phyloP scores from a whole-genome alignment of 2,113 vertebrate species.

The Oreotrochilus melanogaster region DNA sequence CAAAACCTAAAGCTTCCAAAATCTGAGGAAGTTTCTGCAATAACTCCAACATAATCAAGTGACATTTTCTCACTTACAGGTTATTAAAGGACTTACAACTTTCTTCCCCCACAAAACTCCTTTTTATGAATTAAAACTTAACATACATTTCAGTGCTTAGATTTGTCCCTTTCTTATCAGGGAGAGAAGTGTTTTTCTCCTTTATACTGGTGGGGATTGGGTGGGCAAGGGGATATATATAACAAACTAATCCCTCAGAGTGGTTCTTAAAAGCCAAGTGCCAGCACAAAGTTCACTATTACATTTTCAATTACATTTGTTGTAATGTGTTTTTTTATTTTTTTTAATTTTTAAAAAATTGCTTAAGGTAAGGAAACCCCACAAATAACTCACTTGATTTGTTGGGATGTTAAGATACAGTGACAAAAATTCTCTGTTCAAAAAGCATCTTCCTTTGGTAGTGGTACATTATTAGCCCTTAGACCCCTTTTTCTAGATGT shows the following conservation, averaged over 20 bases:
- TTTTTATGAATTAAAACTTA: neutral
- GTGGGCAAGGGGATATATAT: neutral
- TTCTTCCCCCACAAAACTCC: neutral
- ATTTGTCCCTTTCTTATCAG: neutral
- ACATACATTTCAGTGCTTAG: neutral
- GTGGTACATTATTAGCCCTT: neutral
- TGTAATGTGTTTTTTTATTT: neutral
- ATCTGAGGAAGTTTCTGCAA: neutral
- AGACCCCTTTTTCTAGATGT: neutral
- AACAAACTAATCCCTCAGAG: neutral
- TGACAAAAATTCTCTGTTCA: neutral
- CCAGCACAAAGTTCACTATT: neutral
- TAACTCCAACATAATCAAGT: neutral
- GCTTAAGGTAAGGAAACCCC: neutral
- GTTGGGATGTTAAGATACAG: neutral
- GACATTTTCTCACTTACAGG: rapidly evolving
- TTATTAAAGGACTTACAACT: neutral
- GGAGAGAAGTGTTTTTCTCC: neutral
- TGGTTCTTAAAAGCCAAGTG: neutral
- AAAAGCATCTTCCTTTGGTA: neutral
- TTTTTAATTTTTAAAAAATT: neutral
- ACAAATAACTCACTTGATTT: neutral
- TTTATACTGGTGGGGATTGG: neutral
- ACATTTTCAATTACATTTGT: neutral
- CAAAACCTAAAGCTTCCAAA: neutral